Base-by-base conservation (phyloP, 2,797 vertebrate species). In the Melanotaenia parkinsoni region DNA sequence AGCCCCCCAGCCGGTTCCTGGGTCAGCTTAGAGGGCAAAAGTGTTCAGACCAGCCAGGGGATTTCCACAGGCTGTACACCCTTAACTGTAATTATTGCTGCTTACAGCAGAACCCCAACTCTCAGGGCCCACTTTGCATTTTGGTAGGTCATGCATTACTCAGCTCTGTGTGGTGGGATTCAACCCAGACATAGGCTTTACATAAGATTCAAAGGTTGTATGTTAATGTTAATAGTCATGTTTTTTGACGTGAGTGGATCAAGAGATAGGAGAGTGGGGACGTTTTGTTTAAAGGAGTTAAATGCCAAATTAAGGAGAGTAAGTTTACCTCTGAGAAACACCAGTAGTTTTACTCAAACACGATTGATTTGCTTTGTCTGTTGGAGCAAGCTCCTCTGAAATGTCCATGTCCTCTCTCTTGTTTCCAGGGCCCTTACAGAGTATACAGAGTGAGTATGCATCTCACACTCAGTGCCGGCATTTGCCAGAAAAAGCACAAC, bases 401-500 rank as follows among this genome's bases (percentile, higher is more conserved):
- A 65, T 67, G 60, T 74, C 59, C 38, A 54, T 38, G 70, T 64
- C 76, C 70, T 82, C 67, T 63, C 51, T 65, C 69, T 68, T 58
- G 56, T 61, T 76, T 67, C 74, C 71, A 68, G 58, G 13, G 10
- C 80, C 84, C 64, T 47, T 59, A 59, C 57, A 32, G 53, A 37
- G 58, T 47, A 22, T 62, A 26, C 24, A 26, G 24, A 26, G 24
- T 26, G 24, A 26, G 24, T 73, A 45, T 76, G 33, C 62, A 68
- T 67, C 69, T 71, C 57, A 78, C 85, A 75, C 67, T 68, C 63
- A 70, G 58, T 57, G 66, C 50, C 60, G 30, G 22, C 58, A 14
- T 81, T 70, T 92, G 91, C 92, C 92, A 94, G 88, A 91, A 92
- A 87, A 92, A 92, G 87, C 91, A 87, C 50, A 73, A 79, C 78